phyloP scores from a whole-genome alignment of 2,888 invertebrate genomes.

The Ennomos fuscantarius region DNA sequence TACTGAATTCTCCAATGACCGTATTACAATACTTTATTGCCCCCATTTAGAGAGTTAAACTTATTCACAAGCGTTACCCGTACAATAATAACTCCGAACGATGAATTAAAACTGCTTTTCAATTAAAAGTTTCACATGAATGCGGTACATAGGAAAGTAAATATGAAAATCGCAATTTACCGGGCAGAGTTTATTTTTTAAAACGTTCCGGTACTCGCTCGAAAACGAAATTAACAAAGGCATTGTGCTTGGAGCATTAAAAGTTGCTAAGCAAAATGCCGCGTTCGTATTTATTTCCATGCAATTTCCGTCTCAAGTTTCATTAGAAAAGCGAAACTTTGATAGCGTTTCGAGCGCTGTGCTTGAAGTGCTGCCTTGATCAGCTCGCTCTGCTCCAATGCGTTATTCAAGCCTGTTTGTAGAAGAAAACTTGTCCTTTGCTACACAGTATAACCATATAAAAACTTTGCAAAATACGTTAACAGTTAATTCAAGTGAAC shows the following conservation, averaged over 20 bases:
- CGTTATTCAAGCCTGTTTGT: slow-evolving; percentile 53
- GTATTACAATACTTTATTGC: slow-evolving; percentile 44
- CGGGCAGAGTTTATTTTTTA: slow-evolving; percentile 55
- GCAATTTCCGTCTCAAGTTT: slow-evolving; percentile 72
- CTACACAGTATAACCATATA: background rate
- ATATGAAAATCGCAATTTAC: slow-evolving; percentile 50
- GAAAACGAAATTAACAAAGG: slow-evolving; percentile 71
- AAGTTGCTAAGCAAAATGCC: slow-evolving; percentile 69
- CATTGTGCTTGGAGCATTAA: slow-evolving; percentile 65
- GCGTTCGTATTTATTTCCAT: slow-evolving; percentile 71
- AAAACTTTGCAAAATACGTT: too few relatives aligned
- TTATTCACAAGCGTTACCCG: slow-evolving; percentile 30
- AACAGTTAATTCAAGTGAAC: too few relatives aligned
- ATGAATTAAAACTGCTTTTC: slow-evolving; percentile 23
- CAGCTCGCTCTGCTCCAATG: slow-evolving; percentile 48
- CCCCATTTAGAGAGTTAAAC: slow-evolving; percentile 17
- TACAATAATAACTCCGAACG: slow-evolving; percentile 13
- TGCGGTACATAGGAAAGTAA: slow-evolving; percentile 21
- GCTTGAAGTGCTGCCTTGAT: slow-evolving; percentile 20
- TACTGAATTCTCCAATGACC: slow-evolving; percentile 45
- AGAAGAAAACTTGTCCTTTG: slow-evolving; percentile 44
- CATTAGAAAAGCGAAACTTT: slow-evolving; percentile 71
- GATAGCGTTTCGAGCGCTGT: slow-evolving; percentile 49
- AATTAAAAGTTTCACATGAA: slow-evolving; percentile 34
- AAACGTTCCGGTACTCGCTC: slow-evolving; percentile 53